Percentiles rank a stretch among this genome's conserved stretches.
phyloP scores from a whole-genome alignment of 2,888 invertebrate species.

The Lissonota sp. region DNA sequence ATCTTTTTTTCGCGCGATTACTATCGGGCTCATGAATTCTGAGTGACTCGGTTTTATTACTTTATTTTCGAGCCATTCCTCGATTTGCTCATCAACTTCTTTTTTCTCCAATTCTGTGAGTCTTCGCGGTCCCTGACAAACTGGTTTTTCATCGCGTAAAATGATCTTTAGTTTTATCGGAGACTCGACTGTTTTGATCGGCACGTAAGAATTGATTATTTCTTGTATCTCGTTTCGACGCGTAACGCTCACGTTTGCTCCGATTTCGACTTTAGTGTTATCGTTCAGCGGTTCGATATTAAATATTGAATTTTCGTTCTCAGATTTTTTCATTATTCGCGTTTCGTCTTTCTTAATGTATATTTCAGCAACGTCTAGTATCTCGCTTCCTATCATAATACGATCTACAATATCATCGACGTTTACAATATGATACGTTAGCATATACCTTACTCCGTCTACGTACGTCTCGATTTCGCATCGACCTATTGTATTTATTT shows the following conservation, averaged over 20 bases:
- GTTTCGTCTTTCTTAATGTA: slow-evolving; percentile 3
- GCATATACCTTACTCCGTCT: slow-evolving; percentile 7
- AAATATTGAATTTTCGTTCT: background rate
- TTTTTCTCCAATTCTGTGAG: slow-evolving; percentile 18
- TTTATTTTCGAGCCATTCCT: slow-evolving; percentile 15
- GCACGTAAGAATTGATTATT: background rate
- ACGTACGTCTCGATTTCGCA: slow-evolving; percentile 14
- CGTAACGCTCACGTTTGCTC: background rate
- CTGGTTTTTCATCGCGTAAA: slow-evolving; percentile 36
- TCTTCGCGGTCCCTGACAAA: slow-evolving; percentile 31
- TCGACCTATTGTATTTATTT: slow-evolving; percentile 19
- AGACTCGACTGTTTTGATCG: slow-evolving; percentile 14
- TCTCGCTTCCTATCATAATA: slow-evolving; percentile 8
- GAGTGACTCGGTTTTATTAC: slow-evolving; percentile 40
- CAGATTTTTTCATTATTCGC: background rate
- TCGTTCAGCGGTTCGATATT: background rate
- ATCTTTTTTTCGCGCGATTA: slow-evolving; percentile 22
- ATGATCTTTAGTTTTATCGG: slow-evolving; percentile 33
- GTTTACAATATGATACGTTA: background rate
- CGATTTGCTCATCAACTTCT: slow-evolving; percentile 41
- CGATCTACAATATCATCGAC: background rate
- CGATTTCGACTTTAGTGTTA: slow-evolving; percentile 10
- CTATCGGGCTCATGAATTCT: slow-evolving; percentile 34
- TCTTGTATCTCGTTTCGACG: background rate
- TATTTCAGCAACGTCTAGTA: slow-evolving; percentile 14